phyloP scores from a whole-genome alignment of 2,113 vertebrate genomes.

The Scortum barcoo region DNA sequence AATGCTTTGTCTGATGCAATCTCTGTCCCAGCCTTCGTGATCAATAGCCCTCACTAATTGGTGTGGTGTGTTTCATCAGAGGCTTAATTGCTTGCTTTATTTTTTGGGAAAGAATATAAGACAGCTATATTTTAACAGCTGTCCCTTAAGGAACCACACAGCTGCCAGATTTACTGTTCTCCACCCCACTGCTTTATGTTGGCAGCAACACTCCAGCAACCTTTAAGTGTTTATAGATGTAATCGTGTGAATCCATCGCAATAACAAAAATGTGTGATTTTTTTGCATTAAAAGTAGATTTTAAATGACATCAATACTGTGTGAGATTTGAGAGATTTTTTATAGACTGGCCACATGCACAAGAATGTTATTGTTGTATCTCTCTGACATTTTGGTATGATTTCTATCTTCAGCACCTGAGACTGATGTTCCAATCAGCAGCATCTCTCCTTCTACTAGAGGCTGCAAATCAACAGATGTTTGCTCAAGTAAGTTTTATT shows the following conservation, averaged over 20 bases:
- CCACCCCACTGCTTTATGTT: not conserved
- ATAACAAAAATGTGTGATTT: not conserved
- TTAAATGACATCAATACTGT: not conserved
- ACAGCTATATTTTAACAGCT: conserved; percentile 2
- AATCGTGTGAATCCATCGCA: not conserved
- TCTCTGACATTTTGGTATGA: not conserved
- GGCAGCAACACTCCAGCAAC: not conserved
- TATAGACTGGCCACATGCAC: not conserved
- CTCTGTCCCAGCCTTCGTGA: not conserved
- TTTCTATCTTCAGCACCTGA: conserved; percentile 53
- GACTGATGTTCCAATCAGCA: conserved; percentile 25
- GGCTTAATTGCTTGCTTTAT: conserved; percentile 6
- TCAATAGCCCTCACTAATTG: not conserved
- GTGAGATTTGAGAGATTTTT: not conserved
- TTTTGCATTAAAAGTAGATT: not conserved
- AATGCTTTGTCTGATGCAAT: not conserved
- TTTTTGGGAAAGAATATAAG: not conserved
- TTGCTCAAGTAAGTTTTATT: conserved; percentile 26
- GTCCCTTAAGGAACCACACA: not conserved
- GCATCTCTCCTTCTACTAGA: conserved; percentile 18
- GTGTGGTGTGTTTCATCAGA: not conserved
- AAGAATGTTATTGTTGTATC: not conserved
- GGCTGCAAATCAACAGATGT: conserved; percentile 35
- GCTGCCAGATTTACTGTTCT: conserved; percentile 6
- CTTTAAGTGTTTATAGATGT: not conserved